Evolutionary conservation across 2,113 vertebrate species (phyloP), one percentile per base, ranked within the genome.

Genomic region (Charadrius vociferus): DNA sequence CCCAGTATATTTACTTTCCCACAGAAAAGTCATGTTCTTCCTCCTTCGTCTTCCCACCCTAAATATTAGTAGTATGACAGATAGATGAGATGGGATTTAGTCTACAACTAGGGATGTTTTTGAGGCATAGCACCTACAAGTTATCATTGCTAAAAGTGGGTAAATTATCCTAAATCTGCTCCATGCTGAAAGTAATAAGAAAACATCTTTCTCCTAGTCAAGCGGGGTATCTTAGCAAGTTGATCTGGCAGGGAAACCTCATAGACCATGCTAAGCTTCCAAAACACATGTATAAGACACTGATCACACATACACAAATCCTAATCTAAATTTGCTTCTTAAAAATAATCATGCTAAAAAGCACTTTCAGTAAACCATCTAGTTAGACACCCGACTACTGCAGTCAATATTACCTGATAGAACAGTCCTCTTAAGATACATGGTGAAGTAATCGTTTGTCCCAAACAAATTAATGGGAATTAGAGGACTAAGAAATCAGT

Each of bases 401-500:
- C 59, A 66, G 73, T 95, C 93, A 81, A 97, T 95, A 95, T 14
- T 22, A 41, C 32, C 78, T 66, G 77, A 95, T 74, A 65, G 72
- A 94, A 56, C 10, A 77, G 58, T 49, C 32, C 55, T 91, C 45
- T 74, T 27, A 86, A 96, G 88, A 95, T 30, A 78, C 19, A 52
- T 59, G 32, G 41, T 32, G 39, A 93, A 92, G 58, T 78, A 95
- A 95, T 93, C 15, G 3, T 80, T 95, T 93, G 70, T 92, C 73
- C 63, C 39, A 90, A 97, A 95, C 84, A 95, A 96, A 96, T 96
- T 94, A 89, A 93, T 50, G 50, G 37, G 67, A 84, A 86, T 93
- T 86, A 82, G 66, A 92, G 59, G 78, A 52, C 72, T 72, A 43
- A 36, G 55, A 91, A 92, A 93, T 95, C 36, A 0, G 74, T 79